Conservation (phyloP, 1,140 invertebrate species). For the Matsumurasca onukii region DNA sequence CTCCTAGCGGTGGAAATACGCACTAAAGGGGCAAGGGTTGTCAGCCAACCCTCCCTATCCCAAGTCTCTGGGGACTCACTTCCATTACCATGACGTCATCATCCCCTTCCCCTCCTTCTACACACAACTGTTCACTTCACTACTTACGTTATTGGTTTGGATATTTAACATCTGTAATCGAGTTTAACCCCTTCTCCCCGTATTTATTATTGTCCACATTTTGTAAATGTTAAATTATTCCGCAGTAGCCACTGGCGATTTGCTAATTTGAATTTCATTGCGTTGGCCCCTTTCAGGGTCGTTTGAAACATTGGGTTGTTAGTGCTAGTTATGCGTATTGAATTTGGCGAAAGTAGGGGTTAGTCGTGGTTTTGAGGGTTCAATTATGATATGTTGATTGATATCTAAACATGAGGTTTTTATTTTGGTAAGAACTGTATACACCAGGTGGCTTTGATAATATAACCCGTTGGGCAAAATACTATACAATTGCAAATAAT, state of each 20-base stretch:
- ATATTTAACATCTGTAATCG: background rate
- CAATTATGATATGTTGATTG: too few species aligned
- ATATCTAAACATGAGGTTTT: too few species aligned
- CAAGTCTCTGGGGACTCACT: background rate
- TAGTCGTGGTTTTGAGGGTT: background rate
- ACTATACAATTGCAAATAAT: too few species aligned
- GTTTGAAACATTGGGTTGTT: background rate
- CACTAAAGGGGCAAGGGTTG: background rate
- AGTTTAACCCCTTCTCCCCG: background rate
- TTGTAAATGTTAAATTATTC: background rate
- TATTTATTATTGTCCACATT: background rate
- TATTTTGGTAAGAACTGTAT: too few species aligned
- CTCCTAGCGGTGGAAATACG: background rate
- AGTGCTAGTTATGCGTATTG: too few species aligned
- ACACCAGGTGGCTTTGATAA: too few species aligned
- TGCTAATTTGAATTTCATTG: background rate
- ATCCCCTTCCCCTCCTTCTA: background rate
- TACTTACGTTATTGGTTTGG: background rate
- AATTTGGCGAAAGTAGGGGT: background rate
- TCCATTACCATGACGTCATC: background rate
- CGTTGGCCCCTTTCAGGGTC: background rate
- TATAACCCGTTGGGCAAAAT: too few species aligned
- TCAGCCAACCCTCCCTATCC: too few species aligned
- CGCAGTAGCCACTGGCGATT: background rate
- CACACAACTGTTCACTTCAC: background rate